phyloP scores from a whole-genome alignment of 1,140 invertebrate genomes.

The Hormaphis cornu region DNA sequence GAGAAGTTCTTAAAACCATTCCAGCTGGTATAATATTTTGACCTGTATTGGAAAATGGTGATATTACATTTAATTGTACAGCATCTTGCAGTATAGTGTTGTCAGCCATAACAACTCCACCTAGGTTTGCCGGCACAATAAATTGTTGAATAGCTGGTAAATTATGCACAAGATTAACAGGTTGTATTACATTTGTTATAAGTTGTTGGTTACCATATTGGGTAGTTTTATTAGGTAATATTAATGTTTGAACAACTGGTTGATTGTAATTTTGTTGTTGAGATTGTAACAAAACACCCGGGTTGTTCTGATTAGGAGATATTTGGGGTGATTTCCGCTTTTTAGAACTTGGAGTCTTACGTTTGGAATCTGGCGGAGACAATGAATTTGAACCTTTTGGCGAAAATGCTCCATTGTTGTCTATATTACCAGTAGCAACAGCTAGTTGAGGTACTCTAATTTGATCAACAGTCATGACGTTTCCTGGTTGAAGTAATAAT shows the following conservation, averaged over 20 bases:
- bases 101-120: slow-evolving; percentile 61
- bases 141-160: slow-evolving; percentile 72
- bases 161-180: slow-evolving; percentile 69
- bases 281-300: slow-evolving; percentile 36
- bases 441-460: slow-evolving; percentile 51
- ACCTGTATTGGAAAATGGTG: slow-evolving; percentile 56
- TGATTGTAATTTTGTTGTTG: slow-evolving; percentile 37
- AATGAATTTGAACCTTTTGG: slow-evolving; percentile 46
- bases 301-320: slow-evolving; percentile 44
- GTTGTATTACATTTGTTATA: slow-evolving; percentile 57
- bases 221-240: slow-evolving; percentile 59
- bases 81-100: slow-evolving; percentile 57
- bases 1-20: slow-evolving; percentile 64
- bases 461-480: slow-evolving; percentile 56
- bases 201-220: slow-evolving; percentile 38
- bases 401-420: slow-evolving; percentile 35
- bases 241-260: slow-evolving; percentile 52
- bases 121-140: slow-evolving; percentile 67
- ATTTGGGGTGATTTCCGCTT: slow-evolving; percentile 62
- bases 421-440: slow-evolving; percentile 43
- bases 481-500: slow-evolving; percentile 62
- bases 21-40: slow-evolving; percentile 58
- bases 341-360: slow-evolving; percentile 54
- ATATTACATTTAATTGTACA: slow-evolving; percentile 64
- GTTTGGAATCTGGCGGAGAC: slow-evolving; percentile 56